Base-by-base conservation (phyloP, 2,113 vertebrate genomes). In the Sinocyclocheilus anshuiensis region DNA sequence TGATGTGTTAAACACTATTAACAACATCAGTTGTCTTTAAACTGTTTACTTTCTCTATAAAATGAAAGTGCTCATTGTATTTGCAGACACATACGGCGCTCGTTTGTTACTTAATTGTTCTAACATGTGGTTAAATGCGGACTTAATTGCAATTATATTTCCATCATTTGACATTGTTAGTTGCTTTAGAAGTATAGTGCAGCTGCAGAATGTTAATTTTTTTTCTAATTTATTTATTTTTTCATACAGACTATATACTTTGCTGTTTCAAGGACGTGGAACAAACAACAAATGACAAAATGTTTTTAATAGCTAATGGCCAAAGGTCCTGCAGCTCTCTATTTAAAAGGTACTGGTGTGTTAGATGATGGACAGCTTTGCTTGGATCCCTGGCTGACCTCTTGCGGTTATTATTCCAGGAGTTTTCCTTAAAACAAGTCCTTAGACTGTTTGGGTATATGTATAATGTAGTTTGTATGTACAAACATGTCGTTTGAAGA, bases 91-190 rank as follows among this genome's bases (percentile, higher is more conserved):
- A 61, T 80, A 42, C 15, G 45, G 48, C 4, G 8, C 76, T 55
- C 50, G 10, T 77, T 77, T 77, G 48, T 33, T 77, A 10, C 45
- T 33, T 77, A 55, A 55, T 77, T 77, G 48, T 33, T 55, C 24
- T 9, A 77, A 55, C n/a, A 53, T 29, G 72, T 76, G 16, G 76
- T 50, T 77, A 55, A 77, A 77, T 55, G 16, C 18, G 9, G 76
- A 55, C 50, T 18, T 77, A 50, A 77, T 55, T 77, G 45, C 76
- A 55, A 77, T 55, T 53, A 48, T 53, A 77, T 74, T n/a, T 74
- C 42, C 72, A 50, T 76, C n/a, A 76, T 76, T 76, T 76, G 42
- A 26, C 72, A 76, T 50, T 76, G 72, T 76, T 50, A 8, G 72
- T 48, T 76, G n/a, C 42, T 50, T 55, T 33, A 20, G 50, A 18